Conservation (phyloP, 2,888 invertebrate genomes). For the Nysson spinosus region DNA sequence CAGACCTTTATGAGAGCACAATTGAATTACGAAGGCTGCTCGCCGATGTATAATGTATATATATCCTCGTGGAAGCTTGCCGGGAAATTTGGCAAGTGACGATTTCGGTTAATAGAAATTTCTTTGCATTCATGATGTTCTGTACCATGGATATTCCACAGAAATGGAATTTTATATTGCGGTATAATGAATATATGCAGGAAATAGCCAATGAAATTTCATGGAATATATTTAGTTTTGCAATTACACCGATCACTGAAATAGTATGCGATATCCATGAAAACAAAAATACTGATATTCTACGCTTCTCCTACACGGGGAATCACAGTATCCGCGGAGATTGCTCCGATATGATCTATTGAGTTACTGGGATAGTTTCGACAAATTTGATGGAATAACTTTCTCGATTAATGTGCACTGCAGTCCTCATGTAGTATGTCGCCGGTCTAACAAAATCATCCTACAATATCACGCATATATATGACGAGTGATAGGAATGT, state of each 20-base stretch:
- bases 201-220: too few relatives aligned
- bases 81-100: not conserved
- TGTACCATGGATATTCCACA: too few relatives aligned
- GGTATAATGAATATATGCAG: too few relatives aligned
- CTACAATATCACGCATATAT: constrained; percentile 14
- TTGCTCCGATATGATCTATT: constrained; percentile 17
- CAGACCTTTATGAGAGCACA: constrained; percentile 15
- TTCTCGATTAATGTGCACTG: constrained; percentile 22
- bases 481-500: too few relatives aligned
- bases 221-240: too few relatives aligned
- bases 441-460: constrained; percentile 5
- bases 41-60: constrained; percentile 4
- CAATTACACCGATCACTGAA: too few relatives aligned
- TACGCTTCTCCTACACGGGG: not conserved
- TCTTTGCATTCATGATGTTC: too few relatives aligned
- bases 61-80: not conserved
- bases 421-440: constrained; percentile 11
- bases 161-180: too few relatives aligned
- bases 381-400: constrained; percentile 23
- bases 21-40: constrained; percentile 13
- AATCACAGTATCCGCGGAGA: constrained; percentile 1
- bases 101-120: too few relatives aligned
- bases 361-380: constrained; percentile 28
- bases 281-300: not conserved
- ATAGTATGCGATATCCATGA: not conserved